Evolutionary conservation across 2,797 vertebrate genomes (phyloP).

Genomic region (Monodelphis domestica): DNA sequence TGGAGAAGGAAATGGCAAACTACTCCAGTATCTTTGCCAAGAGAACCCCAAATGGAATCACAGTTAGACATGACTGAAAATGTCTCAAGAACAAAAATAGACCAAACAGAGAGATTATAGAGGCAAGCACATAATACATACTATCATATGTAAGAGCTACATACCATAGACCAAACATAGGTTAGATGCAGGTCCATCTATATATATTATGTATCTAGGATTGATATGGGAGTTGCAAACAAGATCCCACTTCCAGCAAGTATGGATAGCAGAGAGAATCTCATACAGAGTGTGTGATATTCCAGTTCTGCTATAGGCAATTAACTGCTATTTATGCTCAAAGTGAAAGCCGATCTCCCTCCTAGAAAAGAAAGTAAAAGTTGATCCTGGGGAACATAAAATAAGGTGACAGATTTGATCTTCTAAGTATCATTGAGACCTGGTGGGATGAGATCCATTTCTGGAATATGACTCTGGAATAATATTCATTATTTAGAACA

Average conservation of each 20-base stretch:
- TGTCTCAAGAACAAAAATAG: no score
- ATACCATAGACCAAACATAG: neutral
- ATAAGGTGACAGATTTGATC: neutral
- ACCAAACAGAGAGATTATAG: neutral
- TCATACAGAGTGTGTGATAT: neutral
- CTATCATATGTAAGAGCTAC: neutral
- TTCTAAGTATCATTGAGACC: neutral
- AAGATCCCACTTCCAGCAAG: neutral
- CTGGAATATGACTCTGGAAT: neutral
- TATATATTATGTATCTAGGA: neutral
- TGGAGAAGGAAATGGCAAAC: no score
- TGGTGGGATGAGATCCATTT: neutral
- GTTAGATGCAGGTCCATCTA: neutral
- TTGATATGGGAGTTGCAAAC: neutral
- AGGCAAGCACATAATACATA: neutral
- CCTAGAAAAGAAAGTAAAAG: neutral
- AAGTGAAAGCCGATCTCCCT: neutral
- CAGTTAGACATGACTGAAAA: no score
- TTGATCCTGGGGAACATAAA: neutral
- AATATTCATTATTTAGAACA: neutral
- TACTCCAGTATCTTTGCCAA: no score
- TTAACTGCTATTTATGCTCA: neutral
- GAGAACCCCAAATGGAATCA: no score
- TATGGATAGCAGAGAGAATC: neutral
- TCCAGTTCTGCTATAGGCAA: neutral